Percentiles rank a stretch among this genome's conserved stretches.
Conservation (phyloP, 2,888 invertebrate genomes). For the Chrysomela aeneicollis region DNA sequence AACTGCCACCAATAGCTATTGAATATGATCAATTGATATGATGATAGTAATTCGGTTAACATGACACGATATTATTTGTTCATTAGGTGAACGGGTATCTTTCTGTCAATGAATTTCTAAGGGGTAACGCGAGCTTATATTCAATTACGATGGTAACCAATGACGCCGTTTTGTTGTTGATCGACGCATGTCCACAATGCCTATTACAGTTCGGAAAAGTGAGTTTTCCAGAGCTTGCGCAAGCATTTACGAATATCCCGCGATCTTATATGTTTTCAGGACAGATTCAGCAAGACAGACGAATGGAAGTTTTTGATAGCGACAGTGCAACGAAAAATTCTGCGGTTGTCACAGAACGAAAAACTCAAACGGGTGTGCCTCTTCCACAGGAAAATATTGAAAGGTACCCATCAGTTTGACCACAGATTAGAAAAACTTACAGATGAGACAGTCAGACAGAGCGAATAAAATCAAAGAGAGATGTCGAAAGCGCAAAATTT, state of each 20-base stretch:
- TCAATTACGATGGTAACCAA: slow-evolving; percentile 63
- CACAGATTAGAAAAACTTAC: too few species aligned
- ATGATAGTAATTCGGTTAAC: too few species aligned
- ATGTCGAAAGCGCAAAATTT: too few species aligned
- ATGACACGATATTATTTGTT: neutral
- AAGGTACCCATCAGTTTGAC: slow-evolving; percentile 54
- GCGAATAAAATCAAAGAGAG: too few species aligned
- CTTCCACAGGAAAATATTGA: slow-evolving; percentile 57
- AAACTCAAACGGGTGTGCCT: slow-evolving; percentile 54
- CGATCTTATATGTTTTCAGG: slow-evolving; percentile 51
- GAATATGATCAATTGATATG: too few species aligned
- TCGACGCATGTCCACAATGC: slow-evolving; percentile 69
- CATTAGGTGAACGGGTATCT: slow-evolving; percentile 65
- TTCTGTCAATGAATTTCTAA: slow-evolving; percentile 64
- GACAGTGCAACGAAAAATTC: slow-evolving; percentile 58
- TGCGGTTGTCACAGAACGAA: slow-evolving; percentile 53
- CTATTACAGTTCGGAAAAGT: slow-evolving; percentile 74
- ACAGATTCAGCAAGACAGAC: slow-evolving; percentile 58
- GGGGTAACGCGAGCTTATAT: slow-evolving; percentile 65
- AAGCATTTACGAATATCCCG: too few species aligned
- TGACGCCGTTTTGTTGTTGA: slow-evolving; percentile 65
- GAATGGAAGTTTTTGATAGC: slow-evolving; percentile 62
- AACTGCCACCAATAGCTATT: too few species aligned
- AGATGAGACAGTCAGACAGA: too few species aligned
- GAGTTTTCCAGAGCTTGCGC: slow-evolving; percentile 33